Percentiles rank a stretch among this genome's conserved stretches.
These are phyloP conservation scores for Colossoma macropomum DNA, from an alignment of 2,113 vertebrate genomes.

Conservation along the genomic window DNA sequence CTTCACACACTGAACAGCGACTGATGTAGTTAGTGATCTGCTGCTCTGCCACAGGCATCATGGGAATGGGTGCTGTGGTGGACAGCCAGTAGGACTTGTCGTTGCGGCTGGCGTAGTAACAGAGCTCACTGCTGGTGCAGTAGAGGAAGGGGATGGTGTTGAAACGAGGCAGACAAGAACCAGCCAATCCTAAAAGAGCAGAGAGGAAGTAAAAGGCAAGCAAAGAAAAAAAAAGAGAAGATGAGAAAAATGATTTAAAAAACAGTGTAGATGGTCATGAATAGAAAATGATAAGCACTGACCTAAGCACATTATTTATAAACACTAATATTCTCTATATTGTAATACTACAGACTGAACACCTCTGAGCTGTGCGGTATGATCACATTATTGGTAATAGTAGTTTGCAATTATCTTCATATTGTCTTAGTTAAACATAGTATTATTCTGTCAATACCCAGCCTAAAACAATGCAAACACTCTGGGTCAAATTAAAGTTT, in stretches of 20 bases:
- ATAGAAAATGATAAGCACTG: not conserved
- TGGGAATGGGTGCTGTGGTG: conserved; percentile 91
- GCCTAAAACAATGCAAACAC: too few relatives aligned
- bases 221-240: not conserved
- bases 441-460: too few relatives aligned
- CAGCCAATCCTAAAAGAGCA: conserved; percentile 86
- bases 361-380: too few relatives aligned
- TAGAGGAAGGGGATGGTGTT: conserved; percentile 98
- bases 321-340: not conserved
- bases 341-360: too few relatives aligned
- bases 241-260: not conserved
- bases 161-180: conserved; percentile 92
- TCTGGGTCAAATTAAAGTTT: too few relatives aligned
- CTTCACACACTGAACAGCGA: conserved; percentile 93
- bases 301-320: not conserved
- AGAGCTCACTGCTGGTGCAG: conserved; percentile 90
- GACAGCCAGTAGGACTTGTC: conserved; percentile 99
- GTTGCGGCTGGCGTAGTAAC: conserved; percentile 91
- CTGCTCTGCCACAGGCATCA: conserved; percentile 87
- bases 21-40: conserved; percentile 92
- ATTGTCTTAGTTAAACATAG: too few relatives aligned
- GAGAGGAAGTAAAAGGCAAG: not conserved
- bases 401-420: too few relatives aligned
- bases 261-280: not conserved
- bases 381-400: too few relatives aligned